A percentile compares a stretch with the other conserved stretches of the same genome.
phyloP scores from a whole-genome alignment of 2,797 vertebrate genomes.

The Lagodon rhomboides region DNA sequence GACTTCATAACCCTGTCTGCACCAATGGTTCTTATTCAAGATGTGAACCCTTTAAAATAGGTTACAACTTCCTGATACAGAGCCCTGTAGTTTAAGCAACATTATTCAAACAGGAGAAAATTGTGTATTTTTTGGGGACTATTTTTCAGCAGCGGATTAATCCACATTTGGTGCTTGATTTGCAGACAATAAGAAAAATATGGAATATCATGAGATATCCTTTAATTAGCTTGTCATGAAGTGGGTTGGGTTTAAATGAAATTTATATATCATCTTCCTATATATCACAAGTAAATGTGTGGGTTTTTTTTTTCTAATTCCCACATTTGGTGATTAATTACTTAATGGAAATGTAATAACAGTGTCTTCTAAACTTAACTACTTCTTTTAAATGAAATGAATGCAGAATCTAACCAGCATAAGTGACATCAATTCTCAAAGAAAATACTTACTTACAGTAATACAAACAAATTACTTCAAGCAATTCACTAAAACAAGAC shows the following conservation, averaged over 20 bases:
- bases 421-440: too few species aligned
- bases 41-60: too few species aligned
- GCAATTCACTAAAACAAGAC: too few species aligned
- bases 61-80: too few species aligned
- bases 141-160: too few species aligned
- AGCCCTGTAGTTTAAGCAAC: too few species aligned
- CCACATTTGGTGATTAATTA: neutral
- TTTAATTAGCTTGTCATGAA: neutral
- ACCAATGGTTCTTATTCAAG: too few species aligned
- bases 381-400: neutral
- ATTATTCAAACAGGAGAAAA: too few species aligned
- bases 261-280: neutral
- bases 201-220: neutral
- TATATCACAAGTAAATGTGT: neutral
- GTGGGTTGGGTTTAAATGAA: neutral
- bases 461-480: too few species aligned
- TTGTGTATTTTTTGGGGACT: too few species aligned
- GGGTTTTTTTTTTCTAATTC: neutral
- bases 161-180: neutral
- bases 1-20: too few species aligned
- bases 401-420: neutral
- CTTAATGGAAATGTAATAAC: neutral
- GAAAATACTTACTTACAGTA: too few species aligned
- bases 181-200: neutral
- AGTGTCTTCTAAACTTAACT: neutral